These are phyloP conservation scores for Leptinotarsa undecemlineata DNA, from an alignment of 1,140 invertebrate species.

Conservation along the genomic window DNA sequence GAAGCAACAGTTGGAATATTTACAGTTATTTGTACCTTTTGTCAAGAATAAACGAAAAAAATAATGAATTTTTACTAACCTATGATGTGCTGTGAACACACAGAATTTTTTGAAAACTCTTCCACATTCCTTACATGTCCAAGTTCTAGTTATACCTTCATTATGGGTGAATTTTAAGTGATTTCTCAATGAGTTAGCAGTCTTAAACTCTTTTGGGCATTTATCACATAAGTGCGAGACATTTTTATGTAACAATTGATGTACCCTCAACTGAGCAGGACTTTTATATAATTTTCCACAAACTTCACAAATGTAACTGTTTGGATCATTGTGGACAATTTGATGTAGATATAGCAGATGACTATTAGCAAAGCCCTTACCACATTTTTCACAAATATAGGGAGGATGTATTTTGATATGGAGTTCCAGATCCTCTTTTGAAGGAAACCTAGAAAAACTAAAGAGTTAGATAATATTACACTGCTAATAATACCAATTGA, in stretches of 20 bases:
- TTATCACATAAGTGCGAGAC: not conserved
- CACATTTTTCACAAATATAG: not conserved
- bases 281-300: not conserved
- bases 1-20: too few relatives aligned
- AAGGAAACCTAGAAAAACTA: not conserved
- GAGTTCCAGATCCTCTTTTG: not conserved
- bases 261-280: not conserved
- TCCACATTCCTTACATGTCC: not conserved
- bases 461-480: too few relatives aligned
- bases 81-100: not conserved
- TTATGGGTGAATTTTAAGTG: not conserved
- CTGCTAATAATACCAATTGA: too few relatives aligned
- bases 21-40: too few relatives aligned
- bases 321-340: slow-evolving; percentile 12
- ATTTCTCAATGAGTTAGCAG: not conserved
- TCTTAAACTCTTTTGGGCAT: not conserved
- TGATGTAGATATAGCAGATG: not conserved
- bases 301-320: slow-evolving; percentile 3
- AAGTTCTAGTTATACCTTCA: not conserved
- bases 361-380: not conserved
- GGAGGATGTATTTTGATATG: slow-evolving; percentile 1
- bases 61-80: not conserved
- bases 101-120: not conserved
- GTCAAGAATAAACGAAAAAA: too few relatives aligned
- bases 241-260: not conserved